Evolutionary conservation across 2,888 invertebrate species (phyloP).

Genomic region (Parnassius apollo): DNA sequence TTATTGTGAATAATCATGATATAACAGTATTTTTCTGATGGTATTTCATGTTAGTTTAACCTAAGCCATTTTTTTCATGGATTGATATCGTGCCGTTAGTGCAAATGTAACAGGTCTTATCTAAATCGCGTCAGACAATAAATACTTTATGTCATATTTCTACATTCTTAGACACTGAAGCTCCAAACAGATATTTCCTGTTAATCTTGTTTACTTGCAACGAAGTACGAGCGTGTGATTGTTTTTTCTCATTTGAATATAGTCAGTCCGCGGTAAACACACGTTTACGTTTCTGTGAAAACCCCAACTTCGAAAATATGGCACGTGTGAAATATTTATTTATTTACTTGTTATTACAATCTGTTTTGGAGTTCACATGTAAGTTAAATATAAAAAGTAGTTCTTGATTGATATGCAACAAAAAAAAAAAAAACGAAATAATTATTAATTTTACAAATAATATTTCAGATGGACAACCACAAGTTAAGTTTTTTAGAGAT

Average conservation of each 20-base stretch:
- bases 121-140: constrained; percentile 3
- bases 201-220: constrained; percentile 28
- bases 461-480: constrained; percentile 50
- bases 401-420: too few species aligned
- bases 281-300: constrained; percentile 3
- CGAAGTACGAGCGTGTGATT: constrained; percentile 1
- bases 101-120: not conserved
- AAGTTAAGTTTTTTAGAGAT: constrained; percentile 53
- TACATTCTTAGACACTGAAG: not conserved
- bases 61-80: too few species aligned
- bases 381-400: constrained; percentile 26
- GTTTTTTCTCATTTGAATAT: constrained; percentile 23
- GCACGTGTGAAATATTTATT: constrained; percentile 28
- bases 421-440: too few species aligned
- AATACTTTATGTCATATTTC: constrained; percentile 9
- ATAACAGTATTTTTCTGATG: too few species aligned
- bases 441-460: constrained; percentile 10
- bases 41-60: too few species aligned
- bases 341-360: constrained; percentile 31
- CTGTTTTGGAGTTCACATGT: constrained; percentile 31
- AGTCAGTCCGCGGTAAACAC: constrained; percentile 4
- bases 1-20: too few species aligned
- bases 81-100: not conserved
- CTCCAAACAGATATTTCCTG: constrained; percentile 28
- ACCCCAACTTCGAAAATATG: constrained; percentile 26